Evolutionary conservation across 2,113 vertebrate species (phyloP), one percentile per base, ranked within the genome.

Genomic region (Fukomys damarensis): DNA sequence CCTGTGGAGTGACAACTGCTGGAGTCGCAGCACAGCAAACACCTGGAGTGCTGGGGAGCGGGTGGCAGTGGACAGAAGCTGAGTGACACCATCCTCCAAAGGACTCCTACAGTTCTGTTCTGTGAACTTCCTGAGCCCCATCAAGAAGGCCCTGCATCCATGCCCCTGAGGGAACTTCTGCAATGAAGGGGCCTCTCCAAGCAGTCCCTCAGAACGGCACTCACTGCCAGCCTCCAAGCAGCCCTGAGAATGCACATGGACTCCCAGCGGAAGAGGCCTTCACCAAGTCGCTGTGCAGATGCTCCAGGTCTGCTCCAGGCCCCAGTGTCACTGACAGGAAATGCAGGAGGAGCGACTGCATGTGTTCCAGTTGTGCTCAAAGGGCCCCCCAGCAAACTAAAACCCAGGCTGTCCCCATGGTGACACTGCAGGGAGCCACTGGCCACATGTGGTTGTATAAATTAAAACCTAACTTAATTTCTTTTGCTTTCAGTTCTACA

Each of bases 91-190:
- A 2, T 32, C 63, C n/a, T 24, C 38, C 19, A 6, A 10, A 38
- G 32, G 66, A 3, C 43, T 7, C 11, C 52, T 7, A 7, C 28
- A 9, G 11, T 5, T 30, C n/a, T 10, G 2, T 3, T 14, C 76
- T 20, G 1, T 0, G n/a, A 54, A 19, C 0, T 1, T 22, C 63
- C 58, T 22, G 11, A 20, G 0, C 10, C 10, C 56, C 17, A 1
- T 7, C 83, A 13, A 0, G 0, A 66, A 41, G 4, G 16, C 20
- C 59, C 43, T 4, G 16, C 4, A 4, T 13, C 17, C 13, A 2
- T 0, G 3, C 38, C 43, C 0, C n/a, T 0, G 59, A 68, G n/a
- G 54, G 49, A 20, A 5, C 0, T 30, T 32, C 41, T 74, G 56
- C 84, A n/a, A 2, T 20, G 14, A 7, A 7, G 13, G 46, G 11